phyloP scores from a whole-genome alignment of 2,113 vertebrate species.

The Trichomycterus rosablanca region DNA sequence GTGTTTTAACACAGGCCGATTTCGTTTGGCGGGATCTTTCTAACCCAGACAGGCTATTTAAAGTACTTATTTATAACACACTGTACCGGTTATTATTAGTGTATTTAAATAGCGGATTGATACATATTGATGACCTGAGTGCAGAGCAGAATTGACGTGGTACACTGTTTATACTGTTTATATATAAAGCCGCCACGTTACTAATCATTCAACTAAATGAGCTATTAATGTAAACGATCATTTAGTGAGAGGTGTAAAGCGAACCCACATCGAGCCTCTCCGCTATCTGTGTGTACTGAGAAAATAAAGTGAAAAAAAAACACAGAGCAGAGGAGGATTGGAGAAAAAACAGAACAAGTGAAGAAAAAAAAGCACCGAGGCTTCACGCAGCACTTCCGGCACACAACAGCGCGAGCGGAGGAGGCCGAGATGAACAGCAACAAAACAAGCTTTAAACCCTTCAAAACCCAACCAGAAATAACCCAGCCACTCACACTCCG shows the following conservation, averaged over 20 bases:
- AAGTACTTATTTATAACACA: not conserved
- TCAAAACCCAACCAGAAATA: slow-evolving; percentile 42
- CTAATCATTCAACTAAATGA: slow-evolving; percentile 3
- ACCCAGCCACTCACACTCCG: slow-evolving; percentile 55
- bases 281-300: slow-evolving; percentile 35
- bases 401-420: slow-evolving; percentile 57
- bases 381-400: slow-evolving; percentile 70
- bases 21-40: slow-evolving; percentile 4
- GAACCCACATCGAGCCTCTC: not conserved
- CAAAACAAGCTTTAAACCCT: slow-evolving; percentile 51
- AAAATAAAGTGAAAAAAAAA: slow-evolving; percentile 55
- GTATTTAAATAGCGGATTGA: too few relatives aligned
- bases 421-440: slow-evolving; percentile 51
- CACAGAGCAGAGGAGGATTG: slow-evolving; percentile 37
- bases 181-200: slow-evolving; percentile 4
- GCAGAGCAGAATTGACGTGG: too few relatives aligned
- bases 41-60: not conserved
- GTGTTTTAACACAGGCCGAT: not conserved
- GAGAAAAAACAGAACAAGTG: slow-evolving; percentile 54
- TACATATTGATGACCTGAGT: too few relatives aligned
- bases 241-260: slow-evolving; percentile 9
- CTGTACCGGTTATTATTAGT: not conserved
- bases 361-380: slow-evolving; percentile 51
- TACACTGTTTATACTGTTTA: slow-evolving; percentile 5
- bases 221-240: slow-evolving; percentile 9